phyloP scores from a whole-genome alignment of 2,113 vertebrate species.

The Platycercus adscitus region DNA sequence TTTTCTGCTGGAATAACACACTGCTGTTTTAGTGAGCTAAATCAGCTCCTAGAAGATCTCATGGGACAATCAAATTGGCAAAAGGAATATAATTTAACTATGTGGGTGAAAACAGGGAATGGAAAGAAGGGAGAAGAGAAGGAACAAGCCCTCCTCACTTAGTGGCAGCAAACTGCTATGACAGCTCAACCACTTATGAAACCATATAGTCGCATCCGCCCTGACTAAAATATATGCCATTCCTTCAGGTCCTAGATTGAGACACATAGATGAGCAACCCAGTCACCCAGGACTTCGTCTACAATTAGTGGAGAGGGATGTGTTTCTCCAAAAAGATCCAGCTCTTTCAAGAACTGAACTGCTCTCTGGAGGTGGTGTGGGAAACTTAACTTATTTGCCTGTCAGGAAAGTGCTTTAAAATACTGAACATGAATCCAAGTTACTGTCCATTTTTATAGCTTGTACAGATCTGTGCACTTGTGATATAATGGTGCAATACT shows the following conservation, averaged over 20 bases:
- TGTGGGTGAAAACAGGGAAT: not conserved
- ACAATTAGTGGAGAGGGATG: not conserved
- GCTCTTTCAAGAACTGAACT: not conserved
- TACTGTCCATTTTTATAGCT: not conserved
- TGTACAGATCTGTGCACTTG: not conserved
- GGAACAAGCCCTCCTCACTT: not conserved
- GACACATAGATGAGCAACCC: not conserved
- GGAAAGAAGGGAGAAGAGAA: not conserved
- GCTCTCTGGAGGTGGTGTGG: not conserved
- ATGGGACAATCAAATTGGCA: not conserved
- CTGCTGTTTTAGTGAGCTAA: not conserved
- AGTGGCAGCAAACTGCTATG: not conserved
- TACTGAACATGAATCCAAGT: not conserved
- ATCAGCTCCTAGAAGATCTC: not conserved
- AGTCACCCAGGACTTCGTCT: not conserved
- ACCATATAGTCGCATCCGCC: accelerated
- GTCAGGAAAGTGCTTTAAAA: not conserved
- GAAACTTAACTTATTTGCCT: not conserved
- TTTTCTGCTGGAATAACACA: not conserved
- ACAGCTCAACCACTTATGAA: not conserved
- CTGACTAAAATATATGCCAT: not conserved
- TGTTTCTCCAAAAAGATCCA: not conserved
- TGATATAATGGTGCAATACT: not conserved
- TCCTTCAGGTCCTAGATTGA: not conserved
- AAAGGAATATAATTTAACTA: not conserved